Conservation (phyloP, 2,888 invertebrate species). For the Stenotaenia linearis region DNA sequence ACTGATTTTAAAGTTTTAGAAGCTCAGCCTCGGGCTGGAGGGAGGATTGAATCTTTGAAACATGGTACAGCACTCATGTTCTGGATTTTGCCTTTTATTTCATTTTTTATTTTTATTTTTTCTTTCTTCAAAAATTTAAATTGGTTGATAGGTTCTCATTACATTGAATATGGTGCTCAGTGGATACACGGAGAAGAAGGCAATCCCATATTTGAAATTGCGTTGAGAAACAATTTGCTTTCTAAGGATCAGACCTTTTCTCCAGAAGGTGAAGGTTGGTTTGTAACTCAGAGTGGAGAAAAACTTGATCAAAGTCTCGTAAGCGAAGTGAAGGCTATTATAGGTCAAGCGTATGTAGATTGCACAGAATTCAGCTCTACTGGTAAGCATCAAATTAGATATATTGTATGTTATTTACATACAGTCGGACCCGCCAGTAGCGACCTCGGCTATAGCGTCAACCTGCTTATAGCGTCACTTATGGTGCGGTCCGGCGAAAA, state of each 20-base stretch:
- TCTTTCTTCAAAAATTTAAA: too few relatives aligned
- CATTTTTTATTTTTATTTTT: too few relatives aligned
- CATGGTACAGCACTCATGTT: slow-evolving; percentile 24
- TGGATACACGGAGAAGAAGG: slow-evolving; percentile 89
- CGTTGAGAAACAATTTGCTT: slow-evolving; percentile 54
- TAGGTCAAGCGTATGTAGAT: slow-evolving; percentile 49
- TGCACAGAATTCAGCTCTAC: slow-evolving; percentile 40
- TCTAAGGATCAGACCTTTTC: background rate
- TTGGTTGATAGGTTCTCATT: background rate
- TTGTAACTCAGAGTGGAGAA: slow-evolving; percentile 27
- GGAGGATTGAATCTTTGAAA: slow-evolving; percentile 48
- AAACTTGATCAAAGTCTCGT: slow-evolving; percentile 48
- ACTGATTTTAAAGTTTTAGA: slow-evolving; percentile 41
- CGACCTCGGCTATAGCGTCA: too few relatives aligned
- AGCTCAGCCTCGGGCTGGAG: slow-evolving; percentile 54
- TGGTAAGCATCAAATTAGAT: too few relatives aligned
- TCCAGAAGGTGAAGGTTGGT: slow-evolving; percentile 31
- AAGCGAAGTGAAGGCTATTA: slow-evolving; percentile 51
- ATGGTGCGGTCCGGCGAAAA: too few relatives aligned
- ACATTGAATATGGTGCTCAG: slow-evolving; percentile 78
- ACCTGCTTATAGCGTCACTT: too few relatives aligned
- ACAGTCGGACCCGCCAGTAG: too few relatives aligned
- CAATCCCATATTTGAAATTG: slow-evolving; percentile 81
- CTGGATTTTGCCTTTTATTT: too few relatives aligned
- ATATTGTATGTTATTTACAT: too few relatives aligned